Evolutionary conservation across 2,113 vertebrate species (phyloP).

Genomic region (Ammodytes dubius): DNA sequence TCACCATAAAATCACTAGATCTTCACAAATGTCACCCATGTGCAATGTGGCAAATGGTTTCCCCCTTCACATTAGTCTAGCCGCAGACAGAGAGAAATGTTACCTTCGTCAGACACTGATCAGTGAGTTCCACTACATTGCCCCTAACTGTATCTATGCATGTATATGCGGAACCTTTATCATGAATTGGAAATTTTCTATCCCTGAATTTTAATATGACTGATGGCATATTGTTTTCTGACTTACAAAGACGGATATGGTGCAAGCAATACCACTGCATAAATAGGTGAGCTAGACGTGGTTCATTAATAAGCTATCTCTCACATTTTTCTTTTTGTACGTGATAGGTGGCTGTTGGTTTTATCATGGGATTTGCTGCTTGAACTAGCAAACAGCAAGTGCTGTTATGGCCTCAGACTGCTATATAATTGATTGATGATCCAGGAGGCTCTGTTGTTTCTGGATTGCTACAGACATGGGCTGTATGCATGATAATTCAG

Average conservation of each 20-base stretch:
- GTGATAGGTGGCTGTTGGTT: conserved; percentile 75
- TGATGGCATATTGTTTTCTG: conserved; percentile 78
- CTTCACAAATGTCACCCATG: conserved; percentile 69
- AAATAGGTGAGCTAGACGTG: conserved; percentile 63
- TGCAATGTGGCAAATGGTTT: conserved; percentile 76
- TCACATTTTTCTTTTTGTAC: conserved; percentile 66
- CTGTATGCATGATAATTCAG: conserved; percentile 30
- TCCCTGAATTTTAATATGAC: conserved; percentile 67
- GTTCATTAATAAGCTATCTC: conserved; percentile 74
- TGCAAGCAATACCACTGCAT: conserved; percentile 52
- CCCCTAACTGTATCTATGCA: conserved; percentile 50
- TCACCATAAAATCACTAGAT: conserved; percentile 77
- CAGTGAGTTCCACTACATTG: conserved; percentile 73
- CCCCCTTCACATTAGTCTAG: conserved; percentile 80
- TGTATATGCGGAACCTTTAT: conserved; percentile 57
- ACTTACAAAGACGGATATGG: conserved; percentile 73
- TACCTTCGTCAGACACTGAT: conserved; percentile 71
- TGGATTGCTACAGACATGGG: conserved; percentile 55
- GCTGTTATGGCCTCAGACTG: conserved; percentile 40
- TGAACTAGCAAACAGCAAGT: conserved; percentile 67
- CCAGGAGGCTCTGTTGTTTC: conserved; percentile 41
- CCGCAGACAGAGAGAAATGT: conserved; percentile 72
- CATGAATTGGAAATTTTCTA: conserved; percentile 77
- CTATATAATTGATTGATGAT: conserved; percentile 74
- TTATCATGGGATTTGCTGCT: conserved; percentile 76